Base-by-base conservation (phyloP, 2,888 invertebrate genomes). In the Dromius quadrimaculatus region DNA sequence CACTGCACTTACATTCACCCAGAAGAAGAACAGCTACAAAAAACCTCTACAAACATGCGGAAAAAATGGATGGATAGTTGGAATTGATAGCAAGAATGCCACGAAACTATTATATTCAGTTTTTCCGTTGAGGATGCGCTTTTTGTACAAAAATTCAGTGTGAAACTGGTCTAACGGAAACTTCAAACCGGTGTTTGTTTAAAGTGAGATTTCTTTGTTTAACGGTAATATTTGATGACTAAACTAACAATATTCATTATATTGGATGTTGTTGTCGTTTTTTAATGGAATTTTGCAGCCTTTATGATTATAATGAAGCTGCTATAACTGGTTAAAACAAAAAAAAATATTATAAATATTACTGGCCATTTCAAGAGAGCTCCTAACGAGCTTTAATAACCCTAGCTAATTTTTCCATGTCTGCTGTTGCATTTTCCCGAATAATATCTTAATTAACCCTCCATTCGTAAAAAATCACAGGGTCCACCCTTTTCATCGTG, bases 41-140 rank as follows among this genome's bases (percentile, higher is more conserved):
- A 28, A 1, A 28, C n/a, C n/a, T n/a, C n/a, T n/a, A n/a, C 8
- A 15, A 15, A 11, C 0, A 28, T 11, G 6, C 8, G 2, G 15
- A 54, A 15, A 15, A 17, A 13, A 62, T 23, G 17, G 11, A 13
- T 47, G 73, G 8, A 36, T 22, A 11, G 11, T 45, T 71, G 32
- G 47, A 38, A 62, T 32, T 45, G 64, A 32, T 61, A 63, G 59
- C 62, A 70, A 65, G 72, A 70, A 74, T 72, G 73, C 77, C 77
- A 75, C 74, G 75, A 76, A 76, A 75, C 78, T 76, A 78, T 78
- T 78, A 78, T 76, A 78, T 78, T 76, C 74, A 54, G 70, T 72
- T 62, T 77, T 76, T 76, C 71, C 54, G 69, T 64, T 71, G 71
- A 70, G 70, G 72, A 71, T 72, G 73, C 72, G 70, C 73, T 75